Percentiles rank a stretch among this genome's conserved stretches.
Conservation (phyloP, 92 coral and sea anemone genomes). For the Umimayanthus kanabou region DNA sequence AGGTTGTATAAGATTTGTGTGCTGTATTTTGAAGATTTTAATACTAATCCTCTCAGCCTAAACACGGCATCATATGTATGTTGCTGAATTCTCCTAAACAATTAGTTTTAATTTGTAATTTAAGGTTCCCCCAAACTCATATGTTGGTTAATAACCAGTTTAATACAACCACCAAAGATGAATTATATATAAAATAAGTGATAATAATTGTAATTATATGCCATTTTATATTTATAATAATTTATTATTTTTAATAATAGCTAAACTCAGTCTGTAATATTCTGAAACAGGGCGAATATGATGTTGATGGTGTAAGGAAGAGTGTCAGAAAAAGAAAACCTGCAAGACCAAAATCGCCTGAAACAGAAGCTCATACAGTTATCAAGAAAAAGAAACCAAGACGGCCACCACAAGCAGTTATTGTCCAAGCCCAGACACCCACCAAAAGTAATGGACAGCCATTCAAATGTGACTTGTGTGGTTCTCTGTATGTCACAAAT, state of each 20-base stretch:
- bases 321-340: conserved; percentile 89
- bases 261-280: neutral
- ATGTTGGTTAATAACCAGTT: too few relatives aligned
- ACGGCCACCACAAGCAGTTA: conserved; percentile 52
- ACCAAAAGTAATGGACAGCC: conserved; percentile 63
- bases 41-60: too few relatives aligned
- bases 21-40: too few relatives aligned
- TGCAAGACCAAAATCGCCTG: conserved; percentile 72
- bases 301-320: conserved; percentile 64
- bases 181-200: too few relatives aligned
- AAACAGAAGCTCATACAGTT: conserved; percentile 48
- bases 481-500: conserved; percentile 91
- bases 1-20: neutral
- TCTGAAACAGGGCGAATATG: conserved; percentile 39
- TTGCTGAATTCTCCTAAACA: too few relatives aligned
- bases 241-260: too few relatives aligned
- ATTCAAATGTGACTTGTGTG: conserved; percentile 95
- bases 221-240: too few relatives aligned
- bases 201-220: too few relatives aligned
- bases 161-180: too few relatives aligned
- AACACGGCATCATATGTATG: too few relatives aligned
- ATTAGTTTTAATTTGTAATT: too few relatives aligned
- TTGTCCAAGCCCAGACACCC: conserved; percentile 52
- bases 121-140: too few relatives aligned
- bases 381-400: conserved; percentile 71